Conservation (phyloP, 2,797 vertebrate species). For the Lates japonicus region DNA sequence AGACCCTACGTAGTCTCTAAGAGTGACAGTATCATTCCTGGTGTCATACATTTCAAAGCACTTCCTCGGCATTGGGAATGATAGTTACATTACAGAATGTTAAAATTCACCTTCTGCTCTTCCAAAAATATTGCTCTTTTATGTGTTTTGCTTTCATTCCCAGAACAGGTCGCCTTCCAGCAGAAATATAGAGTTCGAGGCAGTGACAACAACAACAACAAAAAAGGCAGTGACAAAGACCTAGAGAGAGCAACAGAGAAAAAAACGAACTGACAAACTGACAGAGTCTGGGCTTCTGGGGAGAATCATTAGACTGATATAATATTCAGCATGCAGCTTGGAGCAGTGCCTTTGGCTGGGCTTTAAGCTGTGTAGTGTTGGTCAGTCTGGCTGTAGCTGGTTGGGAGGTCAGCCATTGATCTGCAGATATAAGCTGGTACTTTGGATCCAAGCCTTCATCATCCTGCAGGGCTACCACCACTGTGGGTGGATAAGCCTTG, state of each 20-base stretch:
- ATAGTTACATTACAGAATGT: conserved; percentile 44
- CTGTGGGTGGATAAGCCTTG: conserved; percentile 80
- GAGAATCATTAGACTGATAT: conserved; percentile 73
- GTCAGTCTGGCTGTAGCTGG: conserved; percentile 65
- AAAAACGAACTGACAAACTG: conserved; percentile 49
- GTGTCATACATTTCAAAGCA: conserved; percentile 52
- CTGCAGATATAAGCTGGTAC: conserved; percentile 80
- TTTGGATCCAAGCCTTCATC: conserved; percentile 80
- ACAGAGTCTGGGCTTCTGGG: conserved; percentile 55
- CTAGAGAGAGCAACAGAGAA: conserved; percentile 25
- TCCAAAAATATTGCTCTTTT: conserved; percentile 50
- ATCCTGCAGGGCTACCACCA: conserved; percentile 69
- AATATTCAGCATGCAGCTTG: conserved; percentile 69
- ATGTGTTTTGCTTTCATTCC: conserved; percentile 46
- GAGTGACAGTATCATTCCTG: conserved; percentile 7
- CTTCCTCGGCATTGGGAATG: conserved; percentile 16
- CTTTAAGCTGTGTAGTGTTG: conserved; percentile 67
- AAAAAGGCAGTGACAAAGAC: conserved; percentile 46
- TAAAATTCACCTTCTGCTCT: conserved; percentile 53
- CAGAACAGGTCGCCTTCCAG: conserved; percentile 29
- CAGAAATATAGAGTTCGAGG: conserved; percentile 39
- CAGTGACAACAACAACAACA: conserved; percentile 37
- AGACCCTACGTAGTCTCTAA: neutral
- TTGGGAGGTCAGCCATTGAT: conserved; percentile 83
- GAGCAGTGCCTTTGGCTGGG: conserved; percentile 67